Conservation (phyloP, 1,140 invertebrate species). For the Drosophila pallidifrons region DNA sequence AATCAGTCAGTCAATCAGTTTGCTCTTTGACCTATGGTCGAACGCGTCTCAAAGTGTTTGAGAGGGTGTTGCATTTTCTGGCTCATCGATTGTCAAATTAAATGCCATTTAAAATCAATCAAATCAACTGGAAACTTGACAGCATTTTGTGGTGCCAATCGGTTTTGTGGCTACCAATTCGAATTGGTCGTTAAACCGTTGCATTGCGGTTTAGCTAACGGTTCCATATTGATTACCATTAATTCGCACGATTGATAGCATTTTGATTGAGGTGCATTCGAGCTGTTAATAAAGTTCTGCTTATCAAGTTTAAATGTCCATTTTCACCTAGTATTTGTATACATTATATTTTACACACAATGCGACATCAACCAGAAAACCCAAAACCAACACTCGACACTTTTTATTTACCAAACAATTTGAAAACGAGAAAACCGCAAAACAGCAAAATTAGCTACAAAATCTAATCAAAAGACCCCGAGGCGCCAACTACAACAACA, state of each 20-base stretch:
- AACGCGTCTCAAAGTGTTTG: slow-evolving; percentile 41
- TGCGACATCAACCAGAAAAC: slow-evolving; percentile 13
- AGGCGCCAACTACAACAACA: slow-evolving; percentile 64
- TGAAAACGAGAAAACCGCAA: slow-evolving; percentile 53
- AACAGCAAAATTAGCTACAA: slow-evolving; percentile 75
- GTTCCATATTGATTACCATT: slow-evolving; percentile 22
- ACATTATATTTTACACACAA: neutral
- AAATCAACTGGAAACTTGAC: slow-evolving; percentile 53
- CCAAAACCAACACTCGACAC: slow-evolving; percentile 29
- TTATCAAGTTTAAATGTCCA: neutral
- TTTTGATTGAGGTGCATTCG: neutral
- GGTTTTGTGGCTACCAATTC: slow-evolving; percentile 29
- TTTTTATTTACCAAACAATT: slow-evolving; percentile 52
- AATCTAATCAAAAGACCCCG: slow-evolving; percentile 76
- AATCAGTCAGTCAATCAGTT: slow-evolving; percentile 44
- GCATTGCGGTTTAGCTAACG: slow-evolving; percentile 43
- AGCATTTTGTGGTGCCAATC: slow-evolving; percentile 39
- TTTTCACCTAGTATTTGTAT: neutral
- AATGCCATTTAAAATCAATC: slow-evolving; percentile 58
- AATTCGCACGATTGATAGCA: slow-evolving; percentile 18
- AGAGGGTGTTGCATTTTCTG: slow-evolving; percentile 42
- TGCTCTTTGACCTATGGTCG: slow-evolving; percentile 42
- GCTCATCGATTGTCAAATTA: slow-evolving; percentile 55
- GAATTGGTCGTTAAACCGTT: slow-evolving; percentile 39
- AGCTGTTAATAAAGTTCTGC: neutral